phyloP scores from a whole-genome alignment of 1,140 invertebrate genomes.

The Leptinotarsa lineolata region DNA sequence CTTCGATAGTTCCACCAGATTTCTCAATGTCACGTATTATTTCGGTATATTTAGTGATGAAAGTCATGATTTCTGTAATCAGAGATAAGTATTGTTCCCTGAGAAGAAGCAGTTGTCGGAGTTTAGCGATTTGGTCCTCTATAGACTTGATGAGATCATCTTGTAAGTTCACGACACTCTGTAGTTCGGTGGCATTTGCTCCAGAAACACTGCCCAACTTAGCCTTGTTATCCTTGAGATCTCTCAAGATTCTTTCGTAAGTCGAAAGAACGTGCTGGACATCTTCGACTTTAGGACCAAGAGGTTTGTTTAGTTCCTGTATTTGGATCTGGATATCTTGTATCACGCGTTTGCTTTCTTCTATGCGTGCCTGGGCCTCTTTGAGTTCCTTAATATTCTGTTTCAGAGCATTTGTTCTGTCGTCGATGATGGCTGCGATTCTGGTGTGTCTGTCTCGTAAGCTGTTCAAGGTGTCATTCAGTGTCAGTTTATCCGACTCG shows the following conservation, averaged over 20 bases:
- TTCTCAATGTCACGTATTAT: constrained; percentile 84
- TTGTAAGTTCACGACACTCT: constrained; percentile 77
- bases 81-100: constrained; percentile 86
- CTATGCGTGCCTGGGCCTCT: constrained; percentile 74
- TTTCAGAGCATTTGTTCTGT: constrained; percentile 72
- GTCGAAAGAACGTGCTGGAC: constrained; percentile 76
- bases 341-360: constrained; percentile 79
- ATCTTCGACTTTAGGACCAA: constrained; percentile 83
- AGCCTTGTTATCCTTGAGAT: constrained; percentile 78
- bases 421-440: constrained; percentile 74
- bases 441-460: constrained; percentile 77
- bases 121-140: constrained; percentile 80
- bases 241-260: constrained; percentile 79
- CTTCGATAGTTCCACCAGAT: constrained; percentile 75
- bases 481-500: constrained; percentile 79
- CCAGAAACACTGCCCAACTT: constrained; percentile 79
- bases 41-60: constrained; percentile 85
- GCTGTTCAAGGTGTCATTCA: constrained; percentile 77
- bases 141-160: constrained; percentile 81
- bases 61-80: constrained; percentile 83
- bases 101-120: constrained; percentile 76
- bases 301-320: constrained; percentile 79
- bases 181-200: constrained; percentile 74
- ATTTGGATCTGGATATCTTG: constrained; percentile 80
- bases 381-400: constrained; percentile 79